Percentiles rank a stretch among this genome's conserved stretches.
phyloP scores from a whole-genome alignment of 2,888 invertebrate genomes.

The Pheosia gnoma region DNA sequence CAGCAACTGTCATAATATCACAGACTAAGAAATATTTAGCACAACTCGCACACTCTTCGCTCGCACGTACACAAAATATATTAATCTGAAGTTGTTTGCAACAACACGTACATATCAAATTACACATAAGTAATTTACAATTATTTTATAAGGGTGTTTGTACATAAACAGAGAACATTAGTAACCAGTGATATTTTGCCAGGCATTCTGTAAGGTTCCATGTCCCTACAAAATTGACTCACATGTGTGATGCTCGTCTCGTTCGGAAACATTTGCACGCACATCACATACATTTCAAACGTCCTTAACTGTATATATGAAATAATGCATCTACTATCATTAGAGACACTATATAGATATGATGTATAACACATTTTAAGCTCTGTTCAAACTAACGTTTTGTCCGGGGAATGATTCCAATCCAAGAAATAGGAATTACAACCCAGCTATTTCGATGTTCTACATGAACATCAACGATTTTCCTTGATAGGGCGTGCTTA shows the following conservation, averaged over 20 bases:
- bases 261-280: too few relatives aligned
- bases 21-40: slow-evolving; percentile 34
- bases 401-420: too few relatives aligned
- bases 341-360: too few relatives aligned
- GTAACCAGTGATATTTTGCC: not conserved
- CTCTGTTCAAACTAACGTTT: not conserved
- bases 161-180: not conserved
- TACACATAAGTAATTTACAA: not conserved
- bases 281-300: too few relatives aligned
- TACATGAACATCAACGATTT: too few relatives aligned
- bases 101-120: slow-evolving; percentile 1
- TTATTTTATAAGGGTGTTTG: not conserved
- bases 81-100: slow-evolving; percentile 24
- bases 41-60: slow-evolving; percentile 22
- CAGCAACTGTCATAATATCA: slow-evolving; percentile 35
- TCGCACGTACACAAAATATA: slow-evolving; percentile 40
- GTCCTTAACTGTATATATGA: too few relatives aligned
- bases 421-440: too few relatives aligned
- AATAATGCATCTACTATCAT: too few relatives aligned
- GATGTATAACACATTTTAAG: not conserved
- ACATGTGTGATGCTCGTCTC: too few relatives aligned
- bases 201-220: not conserved
- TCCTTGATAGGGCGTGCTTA: not conserved
- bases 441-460: too few relatives aligned
- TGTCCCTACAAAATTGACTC: too few relatives aligned